Evolutionary conservation across 2,113 vertebrate genomes (phyloP).

Genomic region (Thermophis baileyi): DNA sequence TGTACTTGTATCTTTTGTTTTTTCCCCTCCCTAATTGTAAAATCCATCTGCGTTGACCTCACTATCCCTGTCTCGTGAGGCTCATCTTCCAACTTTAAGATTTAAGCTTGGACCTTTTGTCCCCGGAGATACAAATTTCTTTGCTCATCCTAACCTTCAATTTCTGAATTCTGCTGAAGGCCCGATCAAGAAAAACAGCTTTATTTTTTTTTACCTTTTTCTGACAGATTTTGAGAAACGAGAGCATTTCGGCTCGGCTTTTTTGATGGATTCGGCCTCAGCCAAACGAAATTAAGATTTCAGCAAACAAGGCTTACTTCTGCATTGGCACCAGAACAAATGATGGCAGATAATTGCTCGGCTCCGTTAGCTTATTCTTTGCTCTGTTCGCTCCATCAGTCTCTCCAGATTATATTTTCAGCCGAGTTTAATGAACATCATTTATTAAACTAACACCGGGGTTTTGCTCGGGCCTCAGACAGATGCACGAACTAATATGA

Average conservation of each 20-base stretch:
- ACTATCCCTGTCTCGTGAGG: background rate
- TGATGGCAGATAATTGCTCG: slow-evolving; percentile 66
- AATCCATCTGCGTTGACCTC: background rate
- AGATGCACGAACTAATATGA: slow-evolving; percentile 72
- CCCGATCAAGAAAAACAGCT: slow-evolving; percentile 25
- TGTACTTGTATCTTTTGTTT: too few relatives aligned
- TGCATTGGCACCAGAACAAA: slow-evolving; percentile 59
- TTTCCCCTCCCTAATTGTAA: background rate
- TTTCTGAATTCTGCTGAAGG: slow-evolving; percentile 3
- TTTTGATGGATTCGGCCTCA: slow-evolving; percentile 62
- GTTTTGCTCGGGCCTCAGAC: slow-evolving; percentile 70
- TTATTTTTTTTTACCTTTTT: background rate
- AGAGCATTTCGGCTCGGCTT: slow-evolving; percentile 41
- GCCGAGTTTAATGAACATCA: slow-evolving; percentile 72
- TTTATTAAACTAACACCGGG: slow-evolving; percentile 73
- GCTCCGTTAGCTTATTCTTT: slow-evolving; percentile 70
- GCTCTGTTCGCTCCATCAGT: slow-evolving; percentile 67
- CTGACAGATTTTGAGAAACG: slow-evolving; percentile 38
- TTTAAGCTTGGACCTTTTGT: background rate
- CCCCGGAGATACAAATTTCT: background rate
- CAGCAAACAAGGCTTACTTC: slow-evolving; percentile 63
- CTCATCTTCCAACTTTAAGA: background rate
- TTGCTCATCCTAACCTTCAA: background rate
- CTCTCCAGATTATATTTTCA: slow-evolving; percentile 74
- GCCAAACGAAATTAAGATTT: slow-evolving; percentile 72